phyloP scores from a whole-genome alignment of 2,888 invertebrate genomes.

The Drosophila melanosoma region DNA sequence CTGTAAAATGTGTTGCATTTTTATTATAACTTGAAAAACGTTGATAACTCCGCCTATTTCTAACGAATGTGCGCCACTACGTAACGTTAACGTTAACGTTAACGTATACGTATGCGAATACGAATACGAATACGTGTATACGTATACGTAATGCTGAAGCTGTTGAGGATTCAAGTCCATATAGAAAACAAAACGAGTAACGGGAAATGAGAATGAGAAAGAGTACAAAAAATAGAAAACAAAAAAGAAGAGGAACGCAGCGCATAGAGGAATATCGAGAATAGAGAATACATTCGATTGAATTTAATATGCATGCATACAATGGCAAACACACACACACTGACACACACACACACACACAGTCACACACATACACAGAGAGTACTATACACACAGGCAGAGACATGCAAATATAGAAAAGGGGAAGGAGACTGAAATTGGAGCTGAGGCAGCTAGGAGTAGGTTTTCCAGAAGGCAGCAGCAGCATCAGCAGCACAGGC shows the following conservation, averaged over 20 bases:
- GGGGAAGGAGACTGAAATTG: slow-evolving; percentile 22
- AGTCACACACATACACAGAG: not conserved
- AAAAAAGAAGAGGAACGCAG: slow-evolving; percentile 27
- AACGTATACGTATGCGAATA: slow-evolving; percentile 57
- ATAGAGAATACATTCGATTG: slow-evolving; percentile 83
- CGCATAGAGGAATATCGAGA: slow-evolving; percentile 59
- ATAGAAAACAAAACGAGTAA: slow-evolving; percentile 13
- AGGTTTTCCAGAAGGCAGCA: slow-evolving; percentile 19
- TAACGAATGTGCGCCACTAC: slow-evolving; percentile 70
- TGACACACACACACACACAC: slow-evolving; percentile 42
- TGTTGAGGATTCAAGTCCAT: slow-evolving; percentile 28
- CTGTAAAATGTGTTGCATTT: slow-evolving; percentile 83
- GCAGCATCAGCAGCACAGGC: slow-evolving; percentile 11
- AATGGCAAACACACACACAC: slow-evolving; percentile 59
- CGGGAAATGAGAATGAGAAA: slow-evolving; percentile 4
- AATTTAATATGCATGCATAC: slow-evolving; percentile 84
- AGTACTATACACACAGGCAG: not conserved
- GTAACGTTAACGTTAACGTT: slow-evolving; percentile 62
- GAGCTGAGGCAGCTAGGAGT: slow-evolving; percentile 18
- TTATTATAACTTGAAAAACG: slow-evolving; percentile 84
- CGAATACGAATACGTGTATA: slow-evolving; percentile 53
- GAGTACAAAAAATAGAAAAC: too few species aligned
- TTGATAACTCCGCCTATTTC: slow-evolving; percentile 84
- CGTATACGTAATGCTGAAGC: slow-evolving; percentile 66
- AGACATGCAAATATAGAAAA: slow-evolving; percentile 32